Conservation (phyloP, 2,888 invertebrate genomes). For the Aethes cnicana region DNA sequence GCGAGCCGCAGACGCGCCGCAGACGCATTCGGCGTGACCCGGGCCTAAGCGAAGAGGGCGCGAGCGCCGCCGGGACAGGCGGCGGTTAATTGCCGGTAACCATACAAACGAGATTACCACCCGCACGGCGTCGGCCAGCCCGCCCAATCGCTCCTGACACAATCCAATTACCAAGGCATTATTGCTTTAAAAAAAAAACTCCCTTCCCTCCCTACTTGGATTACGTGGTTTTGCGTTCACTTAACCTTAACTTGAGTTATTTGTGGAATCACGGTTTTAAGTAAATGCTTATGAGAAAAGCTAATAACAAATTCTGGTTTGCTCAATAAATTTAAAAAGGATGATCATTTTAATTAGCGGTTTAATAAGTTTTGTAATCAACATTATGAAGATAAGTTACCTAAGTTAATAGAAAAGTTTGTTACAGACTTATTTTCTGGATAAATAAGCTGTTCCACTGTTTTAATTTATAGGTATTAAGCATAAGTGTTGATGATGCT, state of each 20-base stretch:
- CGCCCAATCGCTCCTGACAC: constrained; percentile 52
- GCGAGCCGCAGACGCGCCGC: no score
- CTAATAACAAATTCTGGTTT: background rate
- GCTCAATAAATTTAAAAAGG: no score
- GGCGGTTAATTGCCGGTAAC: constrained; percentile 65
- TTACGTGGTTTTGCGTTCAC: constrained; percentile 18
- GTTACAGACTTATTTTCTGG: background rate
- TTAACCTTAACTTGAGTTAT: constrained; percentile 18
- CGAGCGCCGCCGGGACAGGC: constrained; percentile 47
- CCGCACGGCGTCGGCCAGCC: constrained; percentile 37
- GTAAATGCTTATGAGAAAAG: background rate
- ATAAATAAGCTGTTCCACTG: no score
- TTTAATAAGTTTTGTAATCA: no score
- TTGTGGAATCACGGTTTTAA: constrained; percentile 4
- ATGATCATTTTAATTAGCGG: no score
- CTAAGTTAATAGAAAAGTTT: no score
- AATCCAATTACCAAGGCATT: constrained; percentile 58
- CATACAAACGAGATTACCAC: constrained; percentile 62
- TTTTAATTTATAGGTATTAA: no score
- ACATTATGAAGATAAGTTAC: no score
- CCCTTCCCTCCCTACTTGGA: constrained; percentile 14
- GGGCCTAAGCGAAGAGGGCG: no score
- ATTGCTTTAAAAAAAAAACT: constrained; percentile 44
- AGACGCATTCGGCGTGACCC: no score
- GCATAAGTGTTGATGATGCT: no score